Evolutionary conservation across 2,888 invertebrate species (phyloP).

Genomic region (Byasa hedistus): DNA sequence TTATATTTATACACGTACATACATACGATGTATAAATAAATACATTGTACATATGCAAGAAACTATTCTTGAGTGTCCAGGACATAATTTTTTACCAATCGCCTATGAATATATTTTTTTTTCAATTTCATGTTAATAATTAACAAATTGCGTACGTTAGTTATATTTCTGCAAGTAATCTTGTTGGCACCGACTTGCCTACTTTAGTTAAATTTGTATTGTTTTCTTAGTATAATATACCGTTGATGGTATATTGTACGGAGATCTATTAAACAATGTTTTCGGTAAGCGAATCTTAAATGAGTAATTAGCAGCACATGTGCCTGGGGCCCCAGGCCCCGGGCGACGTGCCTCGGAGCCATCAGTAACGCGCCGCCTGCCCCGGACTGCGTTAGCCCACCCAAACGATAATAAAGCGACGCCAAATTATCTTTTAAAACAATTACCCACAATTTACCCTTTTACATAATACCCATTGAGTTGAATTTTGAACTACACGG

Average conservation of each 20-base stretch:
- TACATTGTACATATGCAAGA: too few relatives aligned
- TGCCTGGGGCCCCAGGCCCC: constrained; percentile 44
- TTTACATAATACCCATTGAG: constrained; percentile 32
- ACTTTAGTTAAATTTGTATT: not conserved
- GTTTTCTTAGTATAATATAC: not conserved
- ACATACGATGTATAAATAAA: too few relatives aligned
- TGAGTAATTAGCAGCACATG: constrained; percentile 71
- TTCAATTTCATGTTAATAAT: too few relatives aligned
- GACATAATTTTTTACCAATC: too few relatives aligned
- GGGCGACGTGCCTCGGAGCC: constrained; percentile 43
- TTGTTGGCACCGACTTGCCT: not conserved
- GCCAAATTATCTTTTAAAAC: constrained; percentile 73
- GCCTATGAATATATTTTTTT: too few relatives aligned
- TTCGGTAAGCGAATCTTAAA: constrained; percentile 46
- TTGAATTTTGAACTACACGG: not conserved
- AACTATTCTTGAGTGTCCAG: too few relatives aligned
- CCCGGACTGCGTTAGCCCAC: constrained; percentile 49
- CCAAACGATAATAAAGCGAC: constrained; percentile 65
- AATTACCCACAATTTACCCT: constrained; percentile 68
- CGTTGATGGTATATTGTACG: constrained; percentile 16
- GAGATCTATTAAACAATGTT: constrained; percentile 35
- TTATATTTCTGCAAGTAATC: not conserved
- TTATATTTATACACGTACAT: too few relatives aligned
- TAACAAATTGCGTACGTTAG: too few relatives aligned
- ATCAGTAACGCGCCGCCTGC: constrained; percentile 61